Evolutionary conservation across 2,797 vertebrate species (phyloP), one percentile per base, ranked within the genome.

Genomic region (Pampus argenteus): DNA sequence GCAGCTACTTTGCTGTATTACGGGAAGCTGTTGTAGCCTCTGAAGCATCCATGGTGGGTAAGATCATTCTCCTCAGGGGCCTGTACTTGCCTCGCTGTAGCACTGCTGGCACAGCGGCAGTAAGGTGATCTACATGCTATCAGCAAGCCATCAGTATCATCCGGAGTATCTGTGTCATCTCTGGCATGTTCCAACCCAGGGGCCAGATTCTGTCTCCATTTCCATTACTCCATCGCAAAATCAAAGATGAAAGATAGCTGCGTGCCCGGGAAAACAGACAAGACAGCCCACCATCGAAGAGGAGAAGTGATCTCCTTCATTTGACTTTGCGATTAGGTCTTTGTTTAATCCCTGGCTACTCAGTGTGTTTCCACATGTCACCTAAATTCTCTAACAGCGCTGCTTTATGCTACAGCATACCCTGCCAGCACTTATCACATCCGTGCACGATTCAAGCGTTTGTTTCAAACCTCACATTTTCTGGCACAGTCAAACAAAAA

Each of bases 81-180:
- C 45, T 58, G 71, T 60, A 62, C 71, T 68, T 80, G 73, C 69
- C 65, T 55, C 13, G 26, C 66, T 75, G 73, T 54, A 28, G 71
- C 64, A 60, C 82, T 66, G 77, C 63, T 89, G 89, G 86, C 89
- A 86, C 56, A 0, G 67, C 56, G 76, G 83, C 83, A 75, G 91
- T 88, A 89, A 92, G 76, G 84, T 83, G 89, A 91, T 91, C 86
- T 64, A 34, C 66, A 66, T 78, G 82, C 86, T 86, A 92, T 89
- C 90, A 89, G 65, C 83, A 73, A 86, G 79, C 82, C 86, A 89
- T 91, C 89, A 71, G 72, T 82, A 89, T 90, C 87, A 86, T 84
- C 61, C 79, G 31, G 77, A 57, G 79, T 89, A 91, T 92, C 88
- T 76, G 77, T 91, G 85, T 86, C 88, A 92, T 92, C 87, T 91